Base-by-base conservation (phyloP, 1,140 invertebrate species). In the Drosophila sproati region DNA sequence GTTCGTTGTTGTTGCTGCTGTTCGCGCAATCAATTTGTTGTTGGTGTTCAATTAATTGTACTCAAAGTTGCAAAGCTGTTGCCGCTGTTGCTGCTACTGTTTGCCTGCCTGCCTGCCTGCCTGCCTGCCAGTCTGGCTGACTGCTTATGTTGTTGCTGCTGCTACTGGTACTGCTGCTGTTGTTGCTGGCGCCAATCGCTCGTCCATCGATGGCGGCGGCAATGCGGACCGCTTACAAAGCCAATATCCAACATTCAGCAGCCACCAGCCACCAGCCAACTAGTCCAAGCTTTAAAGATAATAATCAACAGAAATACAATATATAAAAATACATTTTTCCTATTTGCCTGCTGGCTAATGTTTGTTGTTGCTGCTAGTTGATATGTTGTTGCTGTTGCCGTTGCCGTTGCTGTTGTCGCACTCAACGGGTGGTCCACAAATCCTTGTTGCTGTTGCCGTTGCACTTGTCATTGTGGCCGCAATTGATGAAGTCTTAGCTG, bases 11-110 rank as follows among this genome's bases (percentile, higher is more conserved):
- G 64, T 55, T 64, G 70, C 50, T 78, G 74, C 63, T 86, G 78
- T 88, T 88, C 85, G 83, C 83, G 83, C 83, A 88, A 88, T 88
- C 83, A 87, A 88, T 88, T 83, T 88, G 83, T 88, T 88, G 83
- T 88, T 88, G 83, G 83, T 88, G 83, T 88, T 88, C 83, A 88
- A 88, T 88, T 88, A 88, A 88, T 89, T 88, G 85, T 75, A 83
- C 77, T 85, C 80, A 79, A 83, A 63, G 73, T 75, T 75, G 73
- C 67, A 71, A 64, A 63, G 73, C 67, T 71, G 67, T 75, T 75
- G 66, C 67, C 67, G 72, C 72, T 56, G 28, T 8, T 77, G 69
- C 72, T 60, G 78, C 73, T 72, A 63, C 73, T 74, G 55, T 73
- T 43, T 59, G 52, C 74, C 74, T 12, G 12, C 12, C 12, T 20